phyloP scores from a whole-genome alignment of 2,888 invertebrate species.

The Amphiduros pacificus region DNA sequence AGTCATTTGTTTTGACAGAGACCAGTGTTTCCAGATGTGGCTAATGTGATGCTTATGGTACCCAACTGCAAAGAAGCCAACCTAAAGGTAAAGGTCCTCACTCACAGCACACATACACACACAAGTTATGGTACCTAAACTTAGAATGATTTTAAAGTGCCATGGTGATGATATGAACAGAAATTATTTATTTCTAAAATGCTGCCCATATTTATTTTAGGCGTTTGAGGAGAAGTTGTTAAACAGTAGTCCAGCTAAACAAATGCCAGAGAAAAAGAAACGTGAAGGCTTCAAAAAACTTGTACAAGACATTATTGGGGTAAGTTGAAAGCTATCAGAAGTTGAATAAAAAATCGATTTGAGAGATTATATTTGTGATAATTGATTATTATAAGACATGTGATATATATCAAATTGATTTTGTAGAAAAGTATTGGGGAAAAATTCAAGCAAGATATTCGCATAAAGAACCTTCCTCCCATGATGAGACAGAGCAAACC shows the following conservation, averaged over 20 bases:
- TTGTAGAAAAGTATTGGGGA: slow-evolving; percentile 80
- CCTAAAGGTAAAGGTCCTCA: slow-evolving; percentile 64
- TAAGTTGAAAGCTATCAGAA: slow-evolving; percentile 32
- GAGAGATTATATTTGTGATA: background rate
- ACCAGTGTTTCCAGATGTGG: slow-evolving; percentile 74
- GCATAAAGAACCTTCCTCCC: slow-evolving; percentile 80
- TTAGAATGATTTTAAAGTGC: background rate
- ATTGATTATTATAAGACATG: background rate
- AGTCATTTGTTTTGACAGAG: slow-evolving; percentile 62
- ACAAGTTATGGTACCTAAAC: no score
- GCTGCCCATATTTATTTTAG: slow-evolving; percentile 51
- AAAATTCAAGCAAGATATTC: slow-evolving; percentile 83
- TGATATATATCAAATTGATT: background rate
- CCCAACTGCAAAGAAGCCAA: slow-evolving; percentile 70
- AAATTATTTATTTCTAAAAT: background rate
- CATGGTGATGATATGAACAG: background rate
- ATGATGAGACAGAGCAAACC: slow-evolving; percentile 33
- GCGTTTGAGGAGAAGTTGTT: slow-evolving; percentile 82
- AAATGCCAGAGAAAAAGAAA: slow-evolving; percentile 84
- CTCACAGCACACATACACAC: no score
- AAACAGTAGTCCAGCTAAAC: slow-evolving; percentile 58
- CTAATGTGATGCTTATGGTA: slow-evolving; percentile 70
- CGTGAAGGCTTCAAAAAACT: slow-evolving; percentile 79
- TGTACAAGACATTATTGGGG: slow-evolving; percentile 54
- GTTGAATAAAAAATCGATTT: background rate